Evolutionary conservation across 2,888 invertebrate species (phyloP), one percentile per base, ranked within the genome.

Genomic region (Odontomyia ornata): DNA sequence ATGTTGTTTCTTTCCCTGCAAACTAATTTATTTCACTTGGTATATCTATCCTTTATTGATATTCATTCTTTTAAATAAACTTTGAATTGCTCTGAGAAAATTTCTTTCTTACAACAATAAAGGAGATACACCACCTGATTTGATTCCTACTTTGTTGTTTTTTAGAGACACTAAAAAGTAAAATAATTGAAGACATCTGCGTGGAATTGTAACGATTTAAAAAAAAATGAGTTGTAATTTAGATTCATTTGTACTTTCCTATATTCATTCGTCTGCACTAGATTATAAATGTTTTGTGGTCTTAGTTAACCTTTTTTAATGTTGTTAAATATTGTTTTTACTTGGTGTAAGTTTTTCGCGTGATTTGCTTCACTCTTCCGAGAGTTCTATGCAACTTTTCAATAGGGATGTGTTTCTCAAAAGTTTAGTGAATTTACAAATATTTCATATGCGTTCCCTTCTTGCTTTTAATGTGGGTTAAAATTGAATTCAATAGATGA

Each of bases 61-160:
- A 47, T 7, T 13, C 7, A 21, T 56, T 60, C 3, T 30, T 52
- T 25, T 21, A 60, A 25, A 75, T 18, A 23, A 28, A 36, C n/a
- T 13, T 47, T 25, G 62, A 47, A 27, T 57, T 28, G 52, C 47
- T 52, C 52, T 15, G 25, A 18, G 25, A 67, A 62, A 62, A 57
- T 21, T 21, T n/a, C n/a, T 27, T n/a, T 13, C 18, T 62, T 62
- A 23, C 15, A 11, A 28, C 15, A 25, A 52, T 52, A 52, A 52
- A 52, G 52, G 52, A 13, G 52, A 52, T 62, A 52, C 65, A 76
- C 65, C 76, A 18, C 23, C 76, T 64, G 65, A 73, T 73, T 73
- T 57, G 23, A 36, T 73, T 60, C 60, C 73, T 15, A 73, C 73
- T 43, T 60, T 73, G 23, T 36, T 73, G n/a, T 60, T 73, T 57